A percentile compares a stretch with the other conserved stretches of the same genome.
Evolutionary conservation across 2,113 vertebrate genomes (phyloP).

Genomic region (Takifugu bimaculatus): DNA sequence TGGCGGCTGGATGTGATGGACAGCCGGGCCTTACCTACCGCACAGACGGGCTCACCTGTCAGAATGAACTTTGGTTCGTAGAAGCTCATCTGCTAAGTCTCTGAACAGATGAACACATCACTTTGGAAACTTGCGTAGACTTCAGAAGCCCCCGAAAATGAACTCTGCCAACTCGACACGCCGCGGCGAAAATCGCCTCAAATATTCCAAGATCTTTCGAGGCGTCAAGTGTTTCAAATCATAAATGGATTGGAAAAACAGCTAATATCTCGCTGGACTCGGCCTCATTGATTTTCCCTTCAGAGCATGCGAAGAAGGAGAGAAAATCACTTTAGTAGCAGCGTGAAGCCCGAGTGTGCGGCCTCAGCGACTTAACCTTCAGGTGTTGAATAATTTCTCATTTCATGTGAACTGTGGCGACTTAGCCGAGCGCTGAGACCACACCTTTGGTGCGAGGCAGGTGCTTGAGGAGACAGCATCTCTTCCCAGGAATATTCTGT

Average conservation of each 20-base stretch:
- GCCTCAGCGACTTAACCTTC: slow-evolving; percentile 56
- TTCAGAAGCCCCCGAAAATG: background rate
- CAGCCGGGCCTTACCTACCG: too few species aligned
- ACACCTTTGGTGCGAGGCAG: too few species aligned
- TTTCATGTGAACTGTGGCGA: slow-evolving; percentile 26
- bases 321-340: slow-evolving; percentile 54
- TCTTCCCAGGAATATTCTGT: too few species aligned
- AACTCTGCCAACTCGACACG: slow-evolving; percentile 23
- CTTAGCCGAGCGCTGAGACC: slow-evolving; percentile 15
- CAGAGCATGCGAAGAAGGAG: slow-evolving; percentile 46
- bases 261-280: slow-evolving; percentile 61
- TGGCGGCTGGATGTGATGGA: too few species aligned
- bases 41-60: too few species aligned
- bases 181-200: slow-evolving; percentile 26
- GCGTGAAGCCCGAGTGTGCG: slow-evolving; percentile 38
- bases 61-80: too few species aligned
- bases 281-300: slow-evolving; percentile 62
- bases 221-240: slow-evolving; percentile 62
- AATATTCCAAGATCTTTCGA: slow-evolving; percentile 30
- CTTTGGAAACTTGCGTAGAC: slow-evolving; percentile 5
- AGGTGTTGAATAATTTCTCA: slow-evolving; percentile 54
- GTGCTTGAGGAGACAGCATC: too few species aligned
- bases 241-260: slow-evolving; percentile 65
- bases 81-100: too few species aligned
- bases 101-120: slow-evolving; percentile 15